These are phyloP conservation scores for Tragelaphus scriptus DNA, from an alignment of 2,113 vertebrate species.

Conservation along the genomic window DNA sequence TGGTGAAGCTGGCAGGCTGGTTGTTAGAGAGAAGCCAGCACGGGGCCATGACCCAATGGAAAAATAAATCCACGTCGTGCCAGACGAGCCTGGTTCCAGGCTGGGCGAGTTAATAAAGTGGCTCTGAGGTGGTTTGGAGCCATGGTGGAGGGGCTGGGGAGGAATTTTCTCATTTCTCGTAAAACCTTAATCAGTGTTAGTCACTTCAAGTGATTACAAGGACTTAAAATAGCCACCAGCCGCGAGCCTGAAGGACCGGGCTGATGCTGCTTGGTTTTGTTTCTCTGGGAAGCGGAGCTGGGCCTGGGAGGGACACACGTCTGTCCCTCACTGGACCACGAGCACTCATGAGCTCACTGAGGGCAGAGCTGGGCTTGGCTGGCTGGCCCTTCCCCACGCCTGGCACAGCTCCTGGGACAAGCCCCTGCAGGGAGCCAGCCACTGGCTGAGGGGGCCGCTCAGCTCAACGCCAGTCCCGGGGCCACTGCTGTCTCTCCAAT, in stretches of 20 bases:
- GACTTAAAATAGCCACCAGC: slow-evolving; percentile 75
- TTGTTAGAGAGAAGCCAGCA: slow-evolving; percentile 27
- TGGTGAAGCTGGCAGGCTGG: neutral
- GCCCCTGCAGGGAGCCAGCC: neutral
- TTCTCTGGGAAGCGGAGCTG: slow-evolving; percentile 57
- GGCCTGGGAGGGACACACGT: slow-evolving; percentile 35
- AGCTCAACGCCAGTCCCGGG: rapidly evolving
- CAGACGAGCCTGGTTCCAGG: slow-evolving; percentile 65
- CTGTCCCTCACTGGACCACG: rapidly evolving
- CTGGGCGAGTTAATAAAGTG: slow-evolving; percentile 66
- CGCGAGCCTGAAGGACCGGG: slow-evolving; percentile 62
- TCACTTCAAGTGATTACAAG: slow-evolving; percentile 71
- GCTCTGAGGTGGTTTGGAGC: slow-evolving; percentile 74
- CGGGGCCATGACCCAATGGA: slow-evolving; percentile 53
- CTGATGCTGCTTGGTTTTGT: slow-evolving; percentile 50
- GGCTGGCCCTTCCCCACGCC: rapidly evolving
- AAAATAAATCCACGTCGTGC: slow-evolving; percentile 66
- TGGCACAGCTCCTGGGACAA: neutral
- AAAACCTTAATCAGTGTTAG: slow-evolving; percentile 75
- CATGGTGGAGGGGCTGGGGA: slow-evolving; percentile 60
- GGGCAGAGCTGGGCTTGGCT: neutral
- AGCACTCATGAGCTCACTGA: neutral
- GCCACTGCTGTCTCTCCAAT: neutral
- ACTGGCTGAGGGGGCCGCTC: neutral
- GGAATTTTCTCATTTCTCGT: slow-evolving; percentile 63